Base-by-base conservation (phyloP, 2,113 vertebrate species). In the Raja brachyura region DNA sequence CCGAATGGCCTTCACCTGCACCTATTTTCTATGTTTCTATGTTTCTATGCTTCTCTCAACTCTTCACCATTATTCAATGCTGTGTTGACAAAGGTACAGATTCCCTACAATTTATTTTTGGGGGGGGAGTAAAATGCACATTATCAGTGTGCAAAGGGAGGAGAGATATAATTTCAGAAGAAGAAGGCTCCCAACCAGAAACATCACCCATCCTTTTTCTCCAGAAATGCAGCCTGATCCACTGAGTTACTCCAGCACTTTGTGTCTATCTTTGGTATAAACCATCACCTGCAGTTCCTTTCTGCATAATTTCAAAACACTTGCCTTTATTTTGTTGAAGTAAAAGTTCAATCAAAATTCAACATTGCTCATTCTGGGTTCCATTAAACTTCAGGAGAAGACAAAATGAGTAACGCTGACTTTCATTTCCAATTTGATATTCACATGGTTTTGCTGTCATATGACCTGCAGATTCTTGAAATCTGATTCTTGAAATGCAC, bases 21-120 rank as follows among this genome's bases (percentile, higher is more conserved):
- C n/a, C n/a, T n/a, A n/a, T n/a, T n/a, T n/a, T n/a, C n/a, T n/a
- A n/a, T n/a, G n/a, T n/a, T n/a, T n/a, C n/a, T n/a, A n/a, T n/a
- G n/a, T n/a, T n/a, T n/a, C n/a, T n/a, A n/a, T n/a, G n/a, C 93
- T 99, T 98, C 8, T 96, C 95, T 22, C 96, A 97, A 94, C 97
- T 99, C 0, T 96, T 97, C 79, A 63, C 77, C 93, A 78, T 98
- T 93, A 96, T 96, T 2, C 95, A 96, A 93, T 93, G 93, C 93
- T 96, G 97, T 95, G 96, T 98, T 74, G 95, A 97, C 77, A 95
- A 96, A 97, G 98, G 99, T 98, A 93, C n/a, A 93, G 94, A 77
- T 90, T 33, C 68, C 14, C 13, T n/a, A n/a, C 3, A 63, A 8
- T 18, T 18, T n/a, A n/a, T n/a, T n/a, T n/a, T n/a, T n/a, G n/a